Evolutionary conservation across 2,797 vertebrate species (phyloP).

Genomic region (Schizothorax lantsangensis): DNA sequence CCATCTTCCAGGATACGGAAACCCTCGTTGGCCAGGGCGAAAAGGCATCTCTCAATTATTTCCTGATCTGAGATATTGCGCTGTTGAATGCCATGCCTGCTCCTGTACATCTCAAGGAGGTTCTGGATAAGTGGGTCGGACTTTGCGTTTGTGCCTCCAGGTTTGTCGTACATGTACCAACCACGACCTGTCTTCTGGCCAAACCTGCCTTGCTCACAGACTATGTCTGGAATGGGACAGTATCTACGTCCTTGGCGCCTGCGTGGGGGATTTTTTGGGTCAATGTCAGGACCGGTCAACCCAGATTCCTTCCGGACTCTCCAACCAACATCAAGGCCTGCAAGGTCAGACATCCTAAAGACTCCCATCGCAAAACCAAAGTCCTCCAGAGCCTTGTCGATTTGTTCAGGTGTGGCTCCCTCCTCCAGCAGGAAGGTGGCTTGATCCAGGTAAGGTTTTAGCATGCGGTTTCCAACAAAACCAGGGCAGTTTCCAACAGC

Average conservation of each 20-base stretch:
- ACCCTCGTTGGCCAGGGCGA: constrained; percentile 87
- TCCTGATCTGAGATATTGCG: constrained; percentile 80
- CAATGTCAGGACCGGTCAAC: constrained; percentile 69
- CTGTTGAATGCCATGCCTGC: constrained; percentile 72
- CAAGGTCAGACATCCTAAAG: constrained; percentile 87
- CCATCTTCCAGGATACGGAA: constrained; percentile 88
- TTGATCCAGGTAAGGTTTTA: constrained; percentile 80
- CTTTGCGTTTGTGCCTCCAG: constrained; percentile 75
- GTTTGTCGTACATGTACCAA: constrained; percentile 90
- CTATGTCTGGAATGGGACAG: constrained; percentile 87
- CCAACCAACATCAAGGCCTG: constrained; percentile 93
- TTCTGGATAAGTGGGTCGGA: constrained; percentile 84
- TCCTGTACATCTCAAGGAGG: constrained; percentile 84
- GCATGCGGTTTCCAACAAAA: constrained; percentile 93
- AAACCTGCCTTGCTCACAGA: constrained; percentile 86
- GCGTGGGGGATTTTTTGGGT: constrained; percentile 71
- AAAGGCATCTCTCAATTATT: constrained; percentile 89
- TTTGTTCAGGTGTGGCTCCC: constrained; percentile 84
- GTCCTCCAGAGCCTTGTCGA: constrained; percentile 86
- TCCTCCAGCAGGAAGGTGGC: constrained; percentile 89
- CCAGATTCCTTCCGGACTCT: constrained; percentile 79
- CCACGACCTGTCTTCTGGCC: constrained; percentile 89
- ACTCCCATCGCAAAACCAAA: constrained; percentile 91
- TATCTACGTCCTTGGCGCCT: constrained; percentile 79
- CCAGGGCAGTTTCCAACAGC: constrained; percentile 90